phyloP scores from a whole-genome alignment of 2,113 vertebrate species.

The Rhizomys pruinosus region DNA sequence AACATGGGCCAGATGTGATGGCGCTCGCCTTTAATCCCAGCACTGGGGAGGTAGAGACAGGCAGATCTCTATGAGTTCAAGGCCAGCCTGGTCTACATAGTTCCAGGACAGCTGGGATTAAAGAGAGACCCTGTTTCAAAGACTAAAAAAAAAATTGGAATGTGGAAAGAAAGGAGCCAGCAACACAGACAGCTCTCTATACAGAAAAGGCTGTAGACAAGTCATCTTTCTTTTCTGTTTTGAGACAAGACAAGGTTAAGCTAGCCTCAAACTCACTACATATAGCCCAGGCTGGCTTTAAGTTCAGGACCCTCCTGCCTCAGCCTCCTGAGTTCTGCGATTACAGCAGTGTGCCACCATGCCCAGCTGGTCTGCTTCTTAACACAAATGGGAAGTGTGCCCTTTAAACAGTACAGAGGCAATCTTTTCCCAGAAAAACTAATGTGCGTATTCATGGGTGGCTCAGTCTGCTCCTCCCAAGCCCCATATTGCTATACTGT shows the following conservation, averaged over 20 bases:
- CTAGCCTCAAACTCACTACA: background rate
- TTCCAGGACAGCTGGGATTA: no score
- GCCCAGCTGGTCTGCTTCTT: background rate
- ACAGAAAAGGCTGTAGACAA: background rate
- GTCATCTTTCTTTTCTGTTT: background rate
- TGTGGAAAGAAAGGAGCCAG: background rate
- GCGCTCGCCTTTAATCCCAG: no score
- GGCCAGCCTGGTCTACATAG: no score
- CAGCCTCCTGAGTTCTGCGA: background rate
- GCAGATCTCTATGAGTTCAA: no score
- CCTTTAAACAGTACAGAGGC: background rate
- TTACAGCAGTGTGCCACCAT: background rate
- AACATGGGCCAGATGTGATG: no score
- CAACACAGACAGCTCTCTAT: no score
- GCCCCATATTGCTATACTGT: rapidly evolving
- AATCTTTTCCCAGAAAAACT: background rate
- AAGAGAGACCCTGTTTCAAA: no score
- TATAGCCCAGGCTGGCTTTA: background rate
- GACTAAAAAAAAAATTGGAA: no score
- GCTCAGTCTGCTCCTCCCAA: background rate
- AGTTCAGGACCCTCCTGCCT: background rate
- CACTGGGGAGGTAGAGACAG: no score
- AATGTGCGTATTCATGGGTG: no score
- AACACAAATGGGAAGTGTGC: background rate
- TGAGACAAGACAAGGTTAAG: background rate